Conservation (phyloP, 1,140 invertebrate species). For the Steinernema feltiae region DNA sequence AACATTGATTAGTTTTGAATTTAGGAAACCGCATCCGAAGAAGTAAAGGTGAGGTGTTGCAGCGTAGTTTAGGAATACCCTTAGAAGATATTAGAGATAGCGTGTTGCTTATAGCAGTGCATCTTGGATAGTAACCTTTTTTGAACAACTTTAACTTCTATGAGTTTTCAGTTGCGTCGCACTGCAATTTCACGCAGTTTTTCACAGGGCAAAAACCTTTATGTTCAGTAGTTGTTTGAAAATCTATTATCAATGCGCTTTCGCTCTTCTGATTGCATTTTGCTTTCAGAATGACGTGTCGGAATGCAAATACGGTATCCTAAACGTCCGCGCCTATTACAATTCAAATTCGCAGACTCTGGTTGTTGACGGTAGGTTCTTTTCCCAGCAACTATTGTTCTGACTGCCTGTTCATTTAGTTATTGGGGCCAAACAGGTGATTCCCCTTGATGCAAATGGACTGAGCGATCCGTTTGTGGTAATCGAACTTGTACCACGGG, state of each 20-base stretch:
- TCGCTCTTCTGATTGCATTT: too few relatives aligned
- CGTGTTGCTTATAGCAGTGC: not conserved
- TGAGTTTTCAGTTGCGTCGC: too few relatives aligned
- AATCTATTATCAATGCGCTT: too few relatives aligned
- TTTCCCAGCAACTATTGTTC: not conserved
- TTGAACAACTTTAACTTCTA: too few relatives aligned
- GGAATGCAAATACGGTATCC: conserved; percentile 63
- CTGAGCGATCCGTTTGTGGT: conserved; percentile 87
- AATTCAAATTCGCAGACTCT: conserved; percentile 68
- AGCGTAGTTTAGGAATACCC: conserved; percentile 22
- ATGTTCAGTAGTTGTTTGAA: too few relatives aligned
- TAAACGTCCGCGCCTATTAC: conserved; percentile 70
- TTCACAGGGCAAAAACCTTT: too few relatives aligned
- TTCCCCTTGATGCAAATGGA: conserved; percentile 87
- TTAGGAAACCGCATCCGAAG: not conserved
- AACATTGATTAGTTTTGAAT: not conserved
- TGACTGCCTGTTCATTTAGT: conserved; percentile 61
- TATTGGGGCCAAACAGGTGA: conserved; percentile 78
- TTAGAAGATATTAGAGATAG: not conserved
- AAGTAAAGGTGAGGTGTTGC: conserved; percentile 7
- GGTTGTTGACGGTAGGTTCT: conserved; percentile 69
- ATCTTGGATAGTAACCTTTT: not conserved
- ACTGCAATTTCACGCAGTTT: too few relatives aligned
- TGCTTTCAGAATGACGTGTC: conserved; percentile 49
- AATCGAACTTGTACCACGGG: conserved; percentile 77